These are phyloP conservation scores for Torymus tubicola DNA, from an alignment of 2,888 invertebrate genomes.

Conservation along the genomic window DNA sequence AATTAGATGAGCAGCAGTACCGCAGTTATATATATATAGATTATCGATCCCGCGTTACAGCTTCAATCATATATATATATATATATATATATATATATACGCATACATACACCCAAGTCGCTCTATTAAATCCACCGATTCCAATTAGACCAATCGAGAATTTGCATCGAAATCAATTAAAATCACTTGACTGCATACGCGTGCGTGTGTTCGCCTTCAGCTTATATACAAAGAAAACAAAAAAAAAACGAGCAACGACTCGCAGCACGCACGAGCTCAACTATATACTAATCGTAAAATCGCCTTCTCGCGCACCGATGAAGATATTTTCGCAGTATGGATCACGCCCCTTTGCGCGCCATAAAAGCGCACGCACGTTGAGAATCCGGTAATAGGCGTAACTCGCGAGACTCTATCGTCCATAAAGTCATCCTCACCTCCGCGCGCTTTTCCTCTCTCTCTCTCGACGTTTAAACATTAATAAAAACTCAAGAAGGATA, in stretches of 20 bases:
- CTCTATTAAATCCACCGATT: slow-evolving; percentile 51
- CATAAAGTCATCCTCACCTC: too few relatives aligned
- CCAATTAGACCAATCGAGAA: slow-evolving; percentile 45
- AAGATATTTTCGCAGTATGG: slow-evolving; percentile 15
- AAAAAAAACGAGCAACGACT: slow-evolving; percentile 11
- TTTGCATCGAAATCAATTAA: slow-evolving; percentile 54
- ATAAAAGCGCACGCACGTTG: slow-evolving; percentile 28
- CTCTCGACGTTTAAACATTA: not conserved
- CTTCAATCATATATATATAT: too few relatives aligned
- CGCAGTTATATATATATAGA: too few relatives aligned
- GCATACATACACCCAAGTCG: slow-evolving; percentile 15
- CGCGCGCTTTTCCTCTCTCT: not conserved
- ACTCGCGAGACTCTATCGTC: not conserved
- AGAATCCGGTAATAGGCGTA: slow-evolving; percentile 32
- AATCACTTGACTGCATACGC: slow-evolving; percentile 34
- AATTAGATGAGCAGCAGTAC: too few relatives aligned
- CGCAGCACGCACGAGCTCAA: not conserved
- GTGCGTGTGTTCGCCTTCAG: not conserved
- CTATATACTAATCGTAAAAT: not conserved
- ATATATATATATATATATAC: not conserved
- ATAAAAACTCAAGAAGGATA: slow-evolving; percentile 1
- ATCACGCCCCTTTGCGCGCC: not conserved
- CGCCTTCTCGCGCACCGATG: not conserved
- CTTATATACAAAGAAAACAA: slow-evolving; percentile 24
- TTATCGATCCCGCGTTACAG: too few relatives aligned